These are phyloP conservation scores for Leistus spinibarbis DNA, from an alignment of 2,888 invertebrate genomes.

Conservation along the genomic window DNA sequence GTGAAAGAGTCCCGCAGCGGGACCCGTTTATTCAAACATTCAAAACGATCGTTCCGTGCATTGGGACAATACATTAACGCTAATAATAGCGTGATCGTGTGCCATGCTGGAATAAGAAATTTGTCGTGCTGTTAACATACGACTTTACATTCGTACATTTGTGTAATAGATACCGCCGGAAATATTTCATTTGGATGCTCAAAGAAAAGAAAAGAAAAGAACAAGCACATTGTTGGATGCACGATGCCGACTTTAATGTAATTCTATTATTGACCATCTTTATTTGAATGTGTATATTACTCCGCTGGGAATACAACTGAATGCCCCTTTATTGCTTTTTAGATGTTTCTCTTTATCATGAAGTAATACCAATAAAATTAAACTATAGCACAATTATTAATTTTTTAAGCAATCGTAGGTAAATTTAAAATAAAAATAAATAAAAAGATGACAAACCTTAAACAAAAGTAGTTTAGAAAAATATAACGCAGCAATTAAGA, in stretches of 20 bases:
- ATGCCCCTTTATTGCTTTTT: no score
- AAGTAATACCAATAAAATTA: no score
- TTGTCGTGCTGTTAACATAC: slow-evolving; percentile 35
- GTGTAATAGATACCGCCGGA: slow-evolving; percentile 33
- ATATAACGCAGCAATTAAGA: not conserved
- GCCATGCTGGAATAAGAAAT: slow-evolving; percentile 33
- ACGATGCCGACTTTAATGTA: not conserved
- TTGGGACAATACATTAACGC: slow-evolving; percentile 33
- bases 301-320: not conserved
- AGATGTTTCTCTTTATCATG: no score
- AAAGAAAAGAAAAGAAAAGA: not conserved
- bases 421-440: not conserved
- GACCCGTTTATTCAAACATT: slow-evolving; percentile 11
- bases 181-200: slow-evolving; percentile 13
- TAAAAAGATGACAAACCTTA: not conserved
- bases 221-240: not conserved
- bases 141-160: slow-evolving; percentile 30
- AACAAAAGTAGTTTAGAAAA: not conserved
- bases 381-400: no score
- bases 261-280: not conserved
- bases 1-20: slow-evolving; percentile 8
- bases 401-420: no score
- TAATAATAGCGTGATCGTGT: slow-evolving; percentile 34
- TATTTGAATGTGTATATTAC: not conserved
- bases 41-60: slow-evolving; percentile 23